These are phyloP conservation scores for Nesidiocoris tenuis DNA, from an alignment of 2,888 invertebrate species.

Conservation along the genomic window DNA sequence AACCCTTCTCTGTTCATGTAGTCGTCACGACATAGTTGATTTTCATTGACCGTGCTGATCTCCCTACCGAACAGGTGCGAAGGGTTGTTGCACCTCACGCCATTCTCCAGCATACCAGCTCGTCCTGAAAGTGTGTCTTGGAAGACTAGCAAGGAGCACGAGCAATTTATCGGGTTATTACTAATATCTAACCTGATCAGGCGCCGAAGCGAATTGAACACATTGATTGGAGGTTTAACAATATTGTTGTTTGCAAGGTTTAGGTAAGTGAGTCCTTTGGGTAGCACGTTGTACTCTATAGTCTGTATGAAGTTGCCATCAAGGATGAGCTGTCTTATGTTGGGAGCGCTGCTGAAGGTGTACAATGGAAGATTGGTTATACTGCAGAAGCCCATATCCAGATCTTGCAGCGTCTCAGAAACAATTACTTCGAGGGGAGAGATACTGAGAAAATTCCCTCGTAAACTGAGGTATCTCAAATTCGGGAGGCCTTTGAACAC, in stretches of 20 bases:
- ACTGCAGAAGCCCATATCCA: conserved; percentile 49
- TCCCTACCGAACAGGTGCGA: conserved; percentile 45
- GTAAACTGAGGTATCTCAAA: conserved; percentile 53
- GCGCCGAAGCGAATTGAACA: conserved; percentile 46
- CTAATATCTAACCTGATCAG: conserved; percentile 49
- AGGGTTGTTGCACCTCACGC: conserved; percentile 48
- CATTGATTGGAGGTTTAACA: conserved; percentile 49
- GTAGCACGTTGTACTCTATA: conserved; percentile 48
- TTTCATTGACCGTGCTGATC: conserved; percentile 49
- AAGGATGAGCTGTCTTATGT: conserved; percentile 46
- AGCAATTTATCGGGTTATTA: conserved; percentile 50
- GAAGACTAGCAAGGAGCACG: conserved; percentile 49
- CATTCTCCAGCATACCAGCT: conserved; percentile 48
- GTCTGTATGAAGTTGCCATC: conserved; percentile 49
- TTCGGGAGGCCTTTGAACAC: conserved; percentile 51
- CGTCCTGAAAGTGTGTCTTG: conserved; percentile 49
- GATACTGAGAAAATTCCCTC: conserved; percentile 55
- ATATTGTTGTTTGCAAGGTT: conserved; percentile 50
- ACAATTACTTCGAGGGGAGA: conserved; percentile 46
- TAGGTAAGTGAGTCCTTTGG: conserved; percentile 48
- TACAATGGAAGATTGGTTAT: conserved; percentile 47
- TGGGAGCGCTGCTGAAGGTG: conserved; percentile 46
- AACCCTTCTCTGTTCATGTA: conserved; percentile 34
- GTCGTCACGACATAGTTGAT: conserved; percentile 47
- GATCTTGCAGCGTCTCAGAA: conserved; percentile 48